These are phyloP conservation scores for Cryptus armator DNA, from an alignment of 2,888 invertebrate species.

Conservation along the genomic window DNA sequence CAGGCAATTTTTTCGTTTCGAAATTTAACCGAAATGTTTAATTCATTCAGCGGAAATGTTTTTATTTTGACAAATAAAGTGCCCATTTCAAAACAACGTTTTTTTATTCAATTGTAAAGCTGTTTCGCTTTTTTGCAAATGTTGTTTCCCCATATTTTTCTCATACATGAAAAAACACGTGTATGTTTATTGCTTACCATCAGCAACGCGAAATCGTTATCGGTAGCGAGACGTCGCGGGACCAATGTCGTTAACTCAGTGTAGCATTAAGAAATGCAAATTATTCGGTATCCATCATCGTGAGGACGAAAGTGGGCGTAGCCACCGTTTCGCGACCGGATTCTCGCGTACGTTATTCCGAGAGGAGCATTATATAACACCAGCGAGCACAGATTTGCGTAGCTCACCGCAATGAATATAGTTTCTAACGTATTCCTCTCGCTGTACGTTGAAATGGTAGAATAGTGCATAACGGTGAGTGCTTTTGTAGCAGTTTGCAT, in stretches of 20 bases:
- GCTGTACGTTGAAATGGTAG: background rate
- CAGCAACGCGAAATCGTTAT: conserved; percentile 6
- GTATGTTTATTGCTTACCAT: background rate
- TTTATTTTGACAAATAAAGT: no score
- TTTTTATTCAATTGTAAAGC: no score
- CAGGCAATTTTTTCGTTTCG: no score
- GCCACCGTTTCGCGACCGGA: conserved; percentile 21
- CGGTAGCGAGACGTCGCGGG: conserved; percentile 6
- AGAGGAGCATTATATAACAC: conserved; percentile 23
- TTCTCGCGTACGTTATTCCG: conserved; percentile 24
- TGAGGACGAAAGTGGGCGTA: conserved; percentile 28
- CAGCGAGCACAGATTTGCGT: conserved; percentile 17
- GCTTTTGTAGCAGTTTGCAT: conserved; percentile 40
- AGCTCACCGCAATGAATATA: conserved; percentile 5
- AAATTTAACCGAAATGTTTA: no score
- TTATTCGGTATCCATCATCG: conserved; percentile 57
- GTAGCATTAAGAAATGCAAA: conserved; percentile 55
- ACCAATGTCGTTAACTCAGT: conserved; percentile 9
- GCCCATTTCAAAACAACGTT: no score
- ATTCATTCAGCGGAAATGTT: no score
- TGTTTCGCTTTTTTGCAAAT: no score
- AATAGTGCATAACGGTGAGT: background rate
- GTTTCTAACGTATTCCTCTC: background rate
- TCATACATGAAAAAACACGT: background rate
- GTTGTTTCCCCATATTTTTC: no score